Percentiles rank a stretch among this genome's conserved stretches.
Conservation (phyloP, 2,113 vertebrate genomes). For the Nothobranchius furzeri region DNA sequence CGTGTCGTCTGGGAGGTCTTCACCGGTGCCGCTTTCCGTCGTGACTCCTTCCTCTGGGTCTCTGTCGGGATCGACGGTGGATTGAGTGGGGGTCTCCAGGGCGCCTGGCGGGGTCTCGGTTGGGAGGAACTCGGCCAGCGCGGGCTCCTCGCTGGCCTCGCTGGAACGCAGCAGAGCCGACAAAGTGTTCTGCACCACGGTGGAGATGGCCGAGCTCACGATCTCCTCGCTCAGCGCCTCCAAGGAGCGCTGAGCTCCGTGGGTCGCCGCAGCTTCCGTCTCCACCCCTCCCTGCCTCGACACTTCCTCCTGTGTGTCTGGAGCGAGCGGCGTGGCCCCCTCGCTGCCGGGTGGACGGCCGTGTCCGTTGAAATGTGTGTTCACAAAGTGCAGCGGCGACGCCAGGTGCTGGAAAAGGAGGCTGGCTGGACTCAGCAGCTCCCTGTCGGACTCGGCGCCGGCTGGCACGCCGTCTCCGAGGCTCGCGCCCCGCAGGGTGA, state of each 20-base stretch:
- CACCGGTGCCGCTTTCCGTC: slow-evolving; percentile 17
- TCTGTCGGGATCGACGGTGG: slow-evolving; percentile 16
- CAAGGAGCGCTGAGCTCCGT: slow-evolving; percentile 71
- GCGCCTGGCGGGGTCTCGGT: slow-evolving; percentile 73
- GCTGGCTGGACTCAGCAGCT: slow-evolving; percentile 74
- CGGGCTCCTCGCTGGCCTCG: slow-evolving; percentile 76
- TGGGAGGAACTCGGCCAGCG: slow-evolving; percentile 73
- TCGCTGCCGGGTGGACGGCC: slow-evolving; percentile 56
- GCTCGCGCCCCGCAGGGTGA: slow-evolving; percentile 48
- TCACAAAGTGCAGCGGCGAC: slow-evolving; percentile 96
- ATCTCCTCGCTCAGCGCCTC: slow-evolving; percentile 88
- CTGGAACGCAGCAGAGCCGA: slow-evolving; percentile 83
- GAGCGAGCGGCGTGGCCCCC: slow-evolving; percentile 57
- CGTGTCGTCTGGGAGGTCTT: slow-evolving; percentile 63
- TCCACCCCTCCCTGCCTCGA: slow-evolving; percentile 6
- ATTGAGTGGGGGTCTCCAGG: slow-evolving; percentile 56
- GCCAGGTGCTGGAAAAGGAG: slow-evolving; percentile 87
- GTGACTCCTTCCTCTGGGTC: slow-evolving; percentile 37
- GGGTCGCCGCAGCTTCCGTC: slow-evolving; percentile 1
- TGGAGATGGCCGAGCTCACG: slow-evolving; percentile 86
- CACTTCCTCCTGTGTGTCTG: neutral
- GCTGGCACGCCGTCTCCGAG: slow-evolving; percentile 20
- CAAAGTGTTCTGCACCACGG: slow-evolving; percentile 88
- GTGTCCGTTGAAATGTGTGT: slow-evolving; percentile 96
- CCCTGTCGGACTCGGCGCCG: slow-evolving; percentile 22